Evolutionary conservation across 2,797 vertebrate species (phyloP), one percentile per base, ranked within the genome.

Genomic region (Tolypeutes matacus): DNA sequence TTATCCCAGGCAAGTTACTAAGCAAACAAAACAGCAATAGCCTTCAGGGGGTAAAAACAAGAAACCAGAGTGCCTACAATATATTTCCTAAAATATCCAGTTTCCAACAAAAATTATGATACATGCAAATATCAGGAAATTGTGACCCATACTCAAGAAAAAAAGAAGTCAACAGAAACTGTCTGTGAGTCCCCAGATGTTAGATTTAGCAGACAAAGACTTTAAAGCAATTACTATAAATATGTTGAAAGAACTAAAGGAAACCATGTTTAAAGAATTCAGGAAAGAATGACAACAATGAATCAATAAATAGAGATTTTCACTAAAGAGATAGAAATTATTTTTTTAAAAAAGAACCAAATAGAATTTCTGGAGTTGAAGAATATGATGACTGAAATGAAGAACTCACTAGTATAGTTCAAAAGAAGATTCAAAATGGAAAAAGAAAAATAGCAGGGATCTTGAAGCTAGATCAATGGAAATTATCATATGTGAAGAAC

Each of bases 281-380:
- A 49, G 27, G 14, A 81, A 82, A 93, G 49, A 73, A 18, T 23
- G 11, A 76, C n/a, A 85, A 80, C 39, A 77, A 73, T 8, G 9
- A 89, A 64, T 31, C 56, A 86, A 92, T 5, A 91, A 76, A 80
- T 27, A 76, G 17, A 67, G n/a, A 64, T 64, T 58, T 73, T 87
- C 34, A 85, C 31, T 60, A 70, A 87, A 12, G 36, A 88, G 53
- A 69, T 0, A 80, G 67, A 91, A 76, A 84, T 78, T 58, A 58
- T 39, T 53, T 56, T 12, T 51, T 15, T 14, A 6, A 42, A 62
- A 86, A 76, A 88, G 23, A 73, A 78, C 23, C 39, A 91, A 78
- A 64, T 21, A 29, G 11, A 82, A 89, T 60, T 86, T 96, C 31
- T 90, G 21, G 51, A 95, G 56, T 78, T 88, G 51, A 85, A 91